Percentiles rank a stretch among this genome's conserved stretches.
These are phyloP conservation scores for Chascanopsetta lugubris DNA, from an alignment of 2,113 vertebrate species.

Conservation along the genomic window DNA sequence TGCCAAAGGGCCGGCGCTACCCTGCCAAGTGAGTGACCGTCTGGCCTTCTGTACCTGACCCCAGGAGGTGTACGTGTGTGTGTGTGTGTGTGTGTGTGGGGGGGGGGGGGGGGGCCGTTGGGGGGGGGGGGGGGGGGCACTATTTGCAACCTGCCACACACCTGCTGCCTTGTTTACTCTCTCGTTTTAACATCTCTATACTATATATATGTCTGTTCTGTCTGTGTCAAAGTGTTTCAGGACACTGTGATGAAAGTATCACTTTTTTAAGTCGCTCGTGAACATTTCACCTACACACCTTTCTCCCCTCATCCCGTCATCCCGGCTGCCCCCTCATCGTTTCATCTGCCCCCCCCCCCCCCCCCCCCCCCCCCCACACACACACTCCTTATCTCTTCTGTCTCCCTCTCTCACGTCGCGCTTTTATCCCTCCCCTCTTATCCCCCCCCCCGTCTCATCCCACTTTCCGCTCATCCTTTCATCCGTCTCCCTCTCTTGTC, in stretches of 20 bases:
- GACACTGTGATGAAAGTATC: not conserved
- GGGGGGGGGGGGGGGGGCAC: too few species aligned
- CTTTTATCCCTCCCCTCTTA: constrained; percentile 65
- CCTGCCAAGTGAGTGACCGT: constrained; percentile 78
- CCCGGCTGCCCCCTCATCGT: constrained; percentile 43
- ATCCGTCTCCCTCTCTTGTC: constrained; percentile 47
- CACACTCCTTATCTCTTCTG: constrained; percentile 58
- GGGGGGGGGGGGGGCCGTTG: too few species aligned
- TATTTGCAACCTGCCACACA: constrained; percentile 20
- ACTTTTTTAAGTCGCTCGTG: not conserved
- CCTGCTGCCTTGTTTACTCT: constrained; percentile 28
- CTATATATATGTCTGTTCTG: not conserved
- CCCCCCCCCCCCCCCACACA: constrained; percentile 51
- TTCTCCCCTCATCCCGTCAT: constrained; percentile 44
- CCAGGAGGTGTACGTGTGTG: constrained; percentile 23
- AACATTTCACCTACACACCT: constrained; percentile 19
- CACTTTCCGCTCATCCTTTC: constrained; percentile 44
- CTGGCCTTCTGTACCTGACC: constrained; percentile 43
- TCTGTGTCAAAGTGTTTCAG: too few species aligned
- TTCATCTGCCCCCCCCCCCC: constrained; percentile 54
- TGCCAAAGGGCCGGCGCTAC: constrained; percentile 82
- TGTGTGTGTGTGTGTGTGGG: constrained; percentile 12
- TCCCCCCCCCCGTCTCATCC: constrained; percentile 50
- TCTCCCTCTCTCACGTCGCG: constrained; percentile 43
- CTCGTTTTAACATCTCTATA: not conserved